A percentile compares a stretch with the other conserved stretches of the same genome.
Conservation (phyloP, 2,888 invertebrate species). For the Eupeodes luniger region DNA sequence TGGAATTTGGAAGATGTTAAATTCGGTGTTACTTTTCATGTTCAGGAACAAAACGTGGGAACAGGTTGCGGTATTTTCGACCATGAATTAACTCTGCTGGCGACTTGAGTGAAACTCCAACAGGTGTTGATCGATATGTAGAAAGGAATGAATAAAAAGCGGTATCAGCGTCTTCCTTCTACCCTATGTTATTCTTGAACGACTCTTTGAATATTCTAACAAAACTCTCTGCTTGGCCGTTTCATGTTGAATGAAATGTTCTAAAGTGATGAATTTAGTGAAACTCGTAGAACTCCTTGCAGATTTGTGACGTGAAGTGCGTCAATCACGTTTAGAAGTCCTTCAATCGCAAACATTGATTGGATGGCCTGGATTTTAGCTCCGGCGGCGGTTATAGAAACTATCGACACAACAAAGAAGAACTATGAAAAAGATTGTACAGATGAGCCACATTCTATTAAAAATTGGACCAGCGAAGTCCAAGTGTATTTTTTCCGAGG, state of each 20-base stretch:
- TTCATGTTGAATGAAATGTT: slow-evolving; percentile 8
- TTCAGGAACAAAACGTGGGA: no score
- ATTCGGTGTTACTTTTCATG: no score
- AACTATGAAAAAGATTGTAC: slow-evolving; percentile 47
- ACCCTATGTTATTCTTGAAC: slow-evolving; percentile 1
- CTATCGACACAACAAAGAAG: slow-evolving; percentile 40
- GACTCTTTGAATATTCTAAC: background rate
- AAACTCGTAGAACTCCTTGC: slow-evolving; percentile 1
- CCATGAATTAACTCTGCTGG: background rate
- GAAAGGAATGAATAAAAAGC: background rate
- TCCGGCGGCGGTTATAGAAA: slow-evolving; percentile 12
- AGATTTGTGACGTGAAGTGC: background rate
- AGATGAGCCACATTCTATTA: slow-evolving; percentile 52
- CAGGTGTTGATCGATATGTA: slow-evolving; percentile 1
- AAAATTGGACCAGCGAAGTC: slow-evolving; percentile 48
- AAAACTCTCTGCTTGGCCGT: background rate
- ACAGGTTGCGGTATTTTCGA: no score
- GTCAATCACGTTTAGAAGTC: background rate
- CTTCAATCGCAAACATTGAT: slow-evolving; percentile 50
- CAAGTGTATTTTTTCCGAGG: background rate
- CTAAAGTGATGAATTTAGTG: slow-evolving; percentile 6
- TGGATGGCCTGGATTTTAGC: slow-evolving; percentile 58
- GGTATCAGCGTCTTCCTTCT: background rate
- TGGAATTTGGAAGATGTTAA: no score
- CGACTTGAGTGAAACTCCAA: background rate